A percentile compares a stretch with the other conserved stretches of the same genome.
Evolutionary conservation across 2,888 invertebrate genomes (phyloP).

Genomic region (Argyra leucocephala): DNA sequence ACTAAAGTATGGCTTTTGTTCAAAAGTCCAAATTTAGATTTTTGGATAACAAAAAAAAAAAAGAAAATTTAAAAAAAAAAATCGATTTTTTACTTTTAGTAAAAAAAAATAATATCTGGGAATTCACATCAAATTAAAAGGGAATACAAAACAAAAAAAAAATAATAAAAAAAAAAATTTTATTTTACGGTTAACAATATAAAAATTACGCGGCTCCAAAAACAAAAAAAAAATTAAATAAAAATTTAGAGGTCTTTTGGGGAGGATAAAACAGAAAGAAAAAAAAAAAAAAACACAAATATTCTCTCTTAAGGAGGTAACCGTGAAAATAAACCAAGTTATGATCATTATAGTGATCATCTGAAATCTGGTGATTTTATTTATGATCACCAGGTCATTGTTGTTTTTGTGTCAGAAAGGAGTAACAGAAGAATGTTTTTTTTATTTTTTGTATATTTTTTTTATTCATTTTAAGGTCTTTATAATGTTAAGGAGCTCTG

Average conservation of each 20-base stretch:
- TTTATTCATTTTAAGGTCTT: not conserved
- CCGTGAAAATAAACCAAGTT: not conserved
- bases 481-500: not conserved
- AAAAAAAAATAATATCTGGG: too few relatives aligned
- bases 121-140: too few relatives aligned
- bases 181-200: not conserved
- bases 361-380: constrained; percentile 1
- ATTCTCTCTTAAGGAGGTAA: not conserved
- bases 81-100: too few relatives aligned
- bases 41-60: too few relatives aligned
- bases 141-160: too few relatives aligned
- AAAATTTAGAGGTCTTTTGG: too few relatives aligned
- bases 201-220: not conserved
- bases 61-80: too few relatives aligned
- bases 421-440: not conserved
- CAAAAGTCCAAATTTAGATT: too few relatives aligned
- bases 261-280: not conserved
- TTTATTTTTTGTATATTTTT: not conserved
- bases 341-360: not conserved
- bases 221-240: too few relatives aligned
- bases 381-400: not conserved
- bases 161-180: too few relatives aligned
- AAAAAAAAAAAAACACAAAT: too few relatives aligned
- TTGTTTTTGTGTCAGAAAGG: not conserved
- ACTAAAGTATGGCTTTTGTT: too few relatives aligned